Evolutionary conservation across 2,888 invertebrate genomes (phyloP).

Genomic region (Helobdella robusta): DNA sequence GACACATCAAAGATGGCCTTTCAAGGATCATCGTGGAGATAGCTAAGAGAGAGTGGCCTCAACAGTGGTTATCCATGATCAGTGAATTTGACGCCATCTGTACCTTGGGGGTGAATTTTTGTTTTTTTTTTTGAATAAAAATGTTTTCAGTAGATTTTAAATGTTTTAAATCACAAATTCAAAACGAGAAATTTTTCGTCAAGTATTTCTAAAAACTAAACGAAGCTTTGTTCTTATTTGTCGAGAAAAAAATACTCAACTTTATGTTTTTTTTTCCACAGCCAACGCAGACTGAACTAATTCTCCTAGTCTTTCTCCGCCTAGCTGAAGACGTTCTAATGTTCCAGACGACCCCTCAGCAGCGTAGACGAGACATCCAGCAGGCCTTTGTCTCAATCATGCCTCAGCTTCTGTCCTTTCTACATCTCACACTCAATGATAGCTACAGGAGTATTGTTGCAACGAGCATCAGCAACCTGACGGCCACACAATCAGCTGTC

Average conservation of each 20-base stretch:
- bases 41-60: slow-evolving; percentile 94
- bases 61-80: slow-evolving; percentile 81
- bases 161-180: too few species aligned
- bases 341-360: slow-evolving; percentile 70
- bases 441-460: too few species aligned
- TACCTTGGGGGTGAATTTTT: slow-evolving; percentile 60
- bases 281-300: slow-evolving; percentile 72
- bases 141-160: too few species aligned
- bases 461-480: too few species aligned
- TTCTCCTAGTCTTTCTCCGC: slow-evolving; percentile 74
- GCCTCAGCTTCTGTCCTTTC: slow-evolving; percentile 68
- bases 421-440: too few species aligned
- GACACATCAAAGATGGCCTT: slow-evolving; percentile 48
- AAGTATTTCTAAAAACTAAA: neutral
- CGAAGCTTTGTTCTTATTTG: neutral
- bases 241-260: too few species aligned
- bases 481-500: too few species aligned
- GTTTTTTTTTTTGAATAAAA: neutral
- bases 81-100: slow-evolving; percentile 73
- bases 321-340: slow-evolving; percentile 86
- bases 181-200: neutral
- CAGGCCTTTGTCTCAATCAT: slow-evolving; percentile 74
- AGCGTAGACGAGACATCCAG: slow-evolving; percentile 78
- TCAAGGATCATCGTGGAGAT: slow-evolving; percentile 87
- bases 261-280: slow-evolving; percentile 31